Base-by-base conservation (phyloP, 1,140 invertebrate genomes). In the Oryctes rhinoceros region DNA sequence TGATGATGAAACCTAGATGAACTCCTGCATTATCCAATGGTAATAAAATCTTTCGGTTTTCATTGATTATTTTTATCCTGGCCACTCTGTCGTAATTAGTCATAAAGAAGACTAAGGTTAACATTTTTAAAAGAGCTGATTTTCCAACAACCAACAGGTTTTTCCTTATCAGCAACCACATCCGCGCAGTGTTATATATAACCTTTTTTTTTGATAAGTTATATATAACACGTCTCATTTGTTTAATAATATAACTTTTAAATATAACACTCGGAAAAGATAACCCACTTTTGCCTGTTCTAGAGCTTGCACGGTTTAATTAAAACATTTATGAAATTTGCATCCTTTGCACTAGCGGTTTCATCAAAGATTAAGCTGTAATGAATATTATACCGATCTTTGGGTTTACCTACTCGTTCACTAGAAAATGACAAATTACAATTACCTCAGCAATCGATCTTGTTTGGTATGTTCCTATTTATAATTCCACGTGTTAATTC, bases 21-120 rank as follows among this genome's bases (percentile, higher is more conserved):
- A 82, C 80, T 30, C 81, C 78, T 59, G 85, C 83, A 83, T 87
- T 85, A 78, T 86, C 84, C 78, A 87, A 79, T 79, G 85, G 75
- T 75, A 86, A 71, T 67, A 87, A 47, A 65, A 82, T 81, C 81
- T 83, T 84, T 35, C 71, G 53, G 15, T 76, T 80, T 59, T 76
- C 3, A 20, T 49, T 77, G n/a, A 76, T 80, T 74, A 80, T 76
- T 75, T 80, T 76, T 5, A 62, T 80, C 79, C 59, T 77, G 76
- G 10, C 74, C 79, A 80, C n/a, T 13, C 30, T n/a, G 71, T 80
- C 79, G 76, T 76, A 30, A 3, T 5, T 53, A 24, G 79, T 65
- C 75, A 77, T 76, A n/a, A 13, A 79, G 20, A 39, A 53, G 30
- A 39, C 3, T 18, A 18, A 62, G 6, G 35, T 67, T 35, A 10